phyloP scores from a whole-genome alignment of 2,797 vertebrate genomes.

The Epinephelus coioides region DNA sequence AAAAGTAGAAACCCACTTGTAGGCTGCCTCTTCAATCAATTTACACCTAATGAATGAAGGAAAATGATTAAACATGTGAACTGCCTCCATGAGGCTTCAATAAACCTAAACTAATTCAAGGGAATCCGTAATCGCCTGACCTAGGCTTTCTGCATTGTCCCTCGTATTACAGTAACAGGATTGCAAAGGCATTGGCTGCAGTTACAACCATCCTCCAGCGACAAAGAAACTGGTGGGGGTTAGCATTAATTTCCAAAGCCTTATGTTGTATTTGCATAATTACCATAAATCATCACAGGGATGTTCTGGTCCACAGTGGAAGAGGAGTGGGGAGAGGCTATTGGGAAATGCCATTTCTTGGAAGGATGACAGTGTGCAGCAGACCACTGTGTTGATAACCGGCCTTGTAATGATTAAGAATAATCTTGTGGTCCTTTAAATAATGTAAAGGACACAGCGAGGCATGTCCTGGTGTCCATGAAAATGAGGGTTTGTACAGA shows the following conservation, averaged over 20 bases:
- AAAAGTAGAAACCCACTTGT: conserved; percentile 30
- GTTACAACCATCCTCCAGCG: conserved; percentile 65
- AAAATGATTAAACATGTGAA: conserved; percentile 59
- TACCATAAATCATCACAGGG: conserved; percentile 79
- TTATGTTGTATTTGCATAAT: conserved; percentile 82
- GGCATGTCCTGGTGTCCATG: background rate
- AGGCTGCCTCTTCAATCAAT: conserved; percentile 65
- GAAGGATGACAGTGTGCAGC: conserved; percentile 37
- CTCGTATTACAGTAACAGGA: conserved; percentile 78
- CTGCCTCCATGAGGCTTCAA: conserved; percentile 48
- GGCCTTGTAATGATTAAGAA: conserved; percentile 33
- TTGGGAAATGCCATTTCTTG: conserved; percentile 41
- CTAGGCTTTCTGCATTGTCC: conserved; percentile 67
- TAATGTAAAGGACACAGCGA: background rate
- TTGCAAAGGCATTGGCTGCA: conserved; percentile 67
- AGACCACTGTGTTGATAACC: conserved; percentile 40
- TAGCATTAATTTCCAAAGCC: conserved; percentile 81
- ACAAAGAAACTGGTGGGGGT: conserved; percentile 65
- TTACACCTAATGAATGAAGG: conserved; percentile 63
- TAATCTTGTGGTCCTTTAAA: conserved; percentile 33
- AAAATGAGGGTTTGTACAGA: background rate
- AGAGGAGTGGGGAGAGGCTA: conserved; percentile 25
- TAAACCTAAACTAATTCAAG: conserved; percentile 71
- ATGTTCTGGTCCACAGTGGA: conserved; percentile 64
- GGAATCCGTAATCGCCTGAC: conserved; percentile 74